Evolutionary conservation across 1,140 invertebrate genomes (phyloP), one percentile per base, ranked within the genome.

Genomic region (Platyscapa corneri): DNA sequence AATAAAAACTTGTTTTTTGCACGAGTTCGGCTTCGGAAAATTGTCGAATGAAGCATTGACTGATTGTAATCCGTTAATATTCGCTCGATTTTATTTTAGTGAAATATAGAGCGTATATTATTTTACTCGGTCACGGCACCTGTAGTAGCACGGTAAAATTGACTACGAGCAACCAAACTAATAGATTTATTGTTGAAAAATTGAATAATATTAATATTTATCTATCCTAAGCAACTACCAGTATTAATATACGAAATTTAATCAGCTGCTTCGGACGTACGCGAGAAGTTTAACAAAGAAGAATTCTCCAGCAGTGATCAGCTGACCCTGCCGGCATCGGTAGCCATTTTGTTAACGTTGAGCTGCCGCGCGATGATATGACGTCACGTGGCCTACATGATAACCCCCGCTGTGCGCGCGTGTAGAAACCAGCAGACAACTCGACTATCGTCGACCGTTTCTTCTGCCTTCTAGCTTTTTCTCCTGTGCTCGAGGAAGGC

Each of bases 351-450:
- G 87, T 90, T 89, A 87, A 88, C 86, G 83, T n/a, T 27, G 34
- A 49, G 12, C 30, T 65, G 39, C 65, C 7, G 49, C 46, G 82
- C 56, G 56, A 76, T 67, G 88, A 91, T 90, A 90, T 89, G 89
- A 90, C 90, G 90, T 90, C 88, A 88, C 81, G 79, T 83, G 89
- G 86, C 90, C 90, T 91, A 90, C 65, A 90, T 89, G 90, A 91
- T 91, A 91, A 91, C 90, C 89, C 88, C 78, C 82, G 83, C 74
- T 42, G 56, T 83, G 82, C 77, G 75, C 42, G 72, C 64, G 67
- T 60, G 86, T 75, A 64, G 39, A 74, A 74, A 42, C 49, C 10
- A 67, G 39, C 65, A 32, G 39, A 6, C 67, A 56, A n/a, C 42
- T 56, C 32, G 46, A 74, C 72, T 75, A 76, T 56, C 70, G 32